Conservation (phyloP, 2,113 vertebrate species). For the Triplophysa tibetana region DNA sequence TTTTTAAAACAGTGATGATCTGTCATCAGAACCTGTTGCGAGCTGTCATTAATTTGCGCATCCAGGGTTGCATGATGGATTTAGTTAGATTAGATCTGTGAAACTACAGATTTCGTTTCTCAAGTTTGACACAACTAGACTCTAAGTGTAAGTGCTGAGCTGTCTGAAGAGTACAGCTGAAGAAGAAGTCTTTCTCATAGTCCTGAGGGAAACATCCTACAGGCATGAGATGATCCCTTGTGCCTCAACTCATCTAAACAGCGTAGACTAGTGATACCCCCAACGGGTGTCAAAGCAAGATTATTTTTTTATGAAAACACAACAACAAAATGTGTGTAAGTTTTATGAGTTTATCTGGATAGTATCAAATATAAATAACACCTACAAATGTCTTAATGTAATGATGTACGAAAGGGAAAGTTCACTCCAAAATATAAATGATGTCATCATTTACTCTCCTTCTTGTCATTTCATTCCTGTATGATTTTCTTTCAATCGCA, state of each 20-base stretch:
- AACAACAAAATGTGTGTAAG: too few relatives aligned
- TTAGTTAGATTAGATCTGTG: constrained; percentile 13
- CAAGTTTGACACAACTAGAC: constrained; percentile 2
- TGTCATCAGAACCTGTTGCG: background rate
- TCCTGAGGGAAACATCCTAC: constrained; percentile 5
- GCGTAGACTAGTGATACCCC: background rate
- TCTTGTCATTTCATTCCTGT: too few relatives aligned
- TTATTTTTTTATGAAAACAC: too few relatives aligned
- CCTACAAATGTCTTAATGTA: too few relatives aligned
- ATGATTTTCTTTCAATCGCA: too few relatives aligned
- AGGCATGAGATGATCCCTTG: constrained; percentile 31
- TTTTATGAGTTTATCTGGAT: too few relatives aligned
- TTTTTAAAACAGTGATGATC: background rate
- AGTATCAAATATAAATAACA: too few relatives aligned
- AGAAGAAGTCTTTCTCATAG: background rate
- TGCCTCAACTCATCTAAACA: constrained; percentile 30
- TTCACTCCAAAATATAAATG: too few relatives aligned
- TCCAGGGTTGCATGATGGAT: background rate
- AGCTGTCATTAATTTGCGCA: background rate
- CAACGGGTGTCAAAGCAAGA: too few relatives aligned
- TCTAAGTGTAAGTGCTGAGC: background rate
- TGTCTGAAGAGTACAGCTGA: constrained; percentile 13
- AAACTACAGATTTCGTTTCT: constrained; percentile 2
- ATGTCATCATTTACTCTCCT: too few relatives aligned
- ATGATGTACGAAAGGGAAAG: too few relatives aligned